Evolutionary conservation across 2,888 invertebrate species (phyloP).

Genomic region (Leptopilina syphax): DNA sequence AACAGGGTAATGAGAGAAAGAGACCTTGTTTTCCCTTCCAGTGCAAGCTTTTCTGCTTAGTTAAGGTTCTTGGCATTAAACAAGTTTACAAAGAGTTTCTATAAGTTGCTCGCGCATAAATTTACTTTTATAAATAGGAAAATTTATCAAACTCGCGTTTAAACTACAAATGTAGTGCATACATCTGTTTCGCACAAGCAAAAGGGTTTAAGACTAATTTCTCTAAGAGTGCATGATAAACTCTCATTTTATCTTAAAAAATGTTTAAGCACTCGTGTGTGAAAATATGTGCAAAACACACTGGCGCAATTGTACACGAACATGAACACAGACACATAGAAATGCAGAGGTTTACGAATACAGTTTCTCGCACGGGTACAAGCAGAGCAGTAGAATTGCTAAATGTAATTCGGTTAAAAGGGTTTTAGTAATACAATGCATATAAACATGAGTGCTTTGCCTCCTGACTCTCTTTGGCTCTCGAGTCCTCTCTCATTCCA

Average conservation of each 20-base stretch:
- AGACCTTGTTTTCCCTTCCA: no score
- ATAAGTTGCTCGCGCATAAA: no score
- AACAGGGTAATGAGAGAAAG: no score
- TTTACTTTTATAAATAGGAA: no score
- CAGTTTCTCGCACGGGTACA: constrained; percentile 61
- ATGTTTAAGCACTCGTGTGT: background rate
- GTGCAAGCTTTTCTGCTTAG: no score
- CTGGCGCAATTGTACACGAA: background rate
- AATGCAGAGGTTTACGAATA: constrained; percentile 49
- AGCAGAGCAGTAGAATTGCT: constrained; percentile 72
- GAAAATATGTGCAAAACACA: constrained; percentile 10
- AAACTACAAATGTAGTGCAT: no score
- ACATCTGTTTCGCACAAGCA: no score
- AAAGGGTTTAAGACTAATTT: no score
- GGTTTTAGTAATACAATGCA: constrained; percentile 77
- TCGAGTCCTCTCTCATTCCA: constrained; percentile 56
- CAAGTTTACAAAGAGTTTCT: no score
- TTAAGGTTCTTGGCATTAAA: no score
- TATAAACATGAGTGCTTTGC: constrained; percentile 74
- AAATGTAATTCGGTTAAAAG: constrained; percentile 77
- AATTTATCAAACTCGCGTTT: no score
- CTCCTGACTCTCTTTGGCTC: constrained; percentile 57
- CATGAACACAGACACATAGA: background rate
- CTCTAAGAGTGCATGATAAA: background rate
- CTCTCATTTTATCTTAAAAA: background rate